These are phyloP conservation scores for Rhyacichthys aspro DNA, from an alignment of 2,797 vertebrate species.

Conservation along the genomic window DNA sequence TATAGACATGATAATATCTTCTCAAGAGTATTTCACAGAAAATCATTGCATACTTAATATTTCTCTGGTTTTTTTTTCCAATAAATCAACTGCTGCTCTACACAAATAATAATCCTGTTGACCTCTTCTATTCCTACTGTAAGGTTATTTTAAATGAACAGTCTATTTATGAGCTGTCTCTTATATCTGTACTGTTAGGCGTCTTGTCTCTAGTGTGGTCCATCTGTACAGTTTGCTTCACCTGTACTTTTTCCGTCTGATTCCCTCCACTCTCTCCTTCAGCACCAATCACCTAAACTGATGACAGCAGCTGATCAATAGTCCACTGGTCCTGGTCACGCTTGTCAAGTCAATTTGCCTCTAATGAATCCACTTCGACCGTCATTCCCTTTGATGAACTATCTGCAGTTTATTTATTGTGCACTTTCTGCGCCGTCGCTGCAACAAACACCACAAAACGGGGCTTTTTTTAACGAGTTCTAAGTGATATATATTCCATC, in stretches of 20 bases:
- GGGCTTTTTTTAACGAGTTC: too few species aligned
- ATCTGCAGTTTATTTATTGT: constrained; percentile 39
- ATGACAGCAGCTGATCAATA: constrained; percentile 69
- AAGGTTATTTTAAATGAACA: too few species aligned
- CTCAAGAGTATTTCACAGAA: not conserved
- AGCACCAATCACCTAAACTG: constrained; percentile 60
- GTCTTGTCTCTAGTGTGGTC: not conserved
- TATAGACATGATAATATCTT: too few species aligned
- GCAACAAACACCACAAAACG: not conserved
- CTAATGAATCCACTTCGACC: constrained; percentile 64
- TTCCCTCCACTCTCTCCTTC: not conserved
- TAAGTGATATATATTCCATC: constrained; percentile 16
- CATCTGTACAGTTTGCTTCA: not conserved
- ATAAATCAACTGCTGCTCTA: too few species aligned
- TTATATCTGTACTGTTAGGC: too few species aligned
- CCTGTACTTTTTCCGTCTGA: not conserved
- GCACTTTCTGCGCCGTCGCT: constrained; percentile 24
- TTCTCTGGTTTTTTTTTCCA: too few species aligned
- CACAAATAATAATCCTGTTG: too few species aligned
- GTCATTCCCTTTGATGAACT: constrained; percentile 53
- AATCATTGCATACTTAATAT: too few species aligned
- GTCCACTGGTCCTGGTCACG: constrained; percentile 47
- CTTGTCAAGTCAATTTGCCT: constrained; percentile 63
- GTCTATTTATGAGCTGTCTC: too few species aligned
- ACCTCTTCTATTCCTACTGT: too few species aligned